These are phyloP conservation scores for Zygaena filipendulae DNA, from an alignment of 2,888 invertebrate genomes.

Conservation along the genomic window DNA sequence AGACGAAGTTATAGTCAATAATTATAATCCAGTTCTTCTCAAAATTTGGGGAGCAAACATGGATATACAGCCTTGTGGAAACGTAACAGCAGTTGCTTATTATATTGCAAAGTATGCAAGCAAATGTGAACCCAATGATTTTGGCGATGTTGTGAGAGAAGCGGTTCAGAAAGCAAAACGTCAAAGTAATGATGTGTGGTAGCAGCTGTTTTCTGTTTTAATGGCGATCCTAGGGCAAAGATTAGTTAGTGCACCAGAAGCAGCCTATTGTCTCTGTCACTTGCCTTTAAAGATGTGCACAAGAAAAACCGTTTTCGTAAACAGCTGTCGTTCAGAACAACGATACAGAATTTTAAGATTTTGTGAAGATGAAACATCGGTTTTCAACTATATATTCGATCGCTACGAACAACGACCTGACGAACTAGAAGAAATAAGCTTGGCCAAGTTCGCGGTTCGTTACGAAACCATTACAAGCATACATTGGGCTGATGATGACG, in stretches of 20 bases:
- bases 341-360: constrained; percentile 22
- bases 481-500: constrained; percentile 18
- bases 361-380: constrained; percentile 17
- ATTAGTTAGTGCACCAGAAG: constrained; percentile 22
- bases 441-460: constrained; percentile 23
- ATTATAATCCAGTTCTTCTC: constrained; percentile 23
- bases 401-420: constrained; percentile 16
- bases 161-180: constrained; percentile 18
- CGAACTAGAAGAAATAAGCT: constrained; percentile 18
- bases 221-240: constrained; percentile 22
- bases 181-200: constrained; percentile 16
- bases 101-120: constrained; percentile 24
- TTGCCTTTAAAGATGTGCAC: constrained; percentile 19
- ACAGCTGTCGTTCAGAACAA: constrained; percentile 22
- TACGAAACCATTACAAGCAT: constrained; percentile 18
- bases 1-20: constrained; percentile 22
- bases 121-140: constrained; percentile 22
- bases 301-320: constrained; percentile 22
- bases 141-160: constrained; percentile 19
- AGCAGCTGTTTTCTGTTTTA: constrained; percentile 20
- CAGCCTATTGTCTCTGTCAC: constrained; percentile 25
- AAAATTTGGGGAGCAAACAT: constrained; percentile 26
- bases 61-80: constrained; percentile 28
- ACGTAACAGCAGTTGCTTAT: constrained; percentile 24
- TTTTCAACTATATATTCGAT: constrained; percentile 21